Evolutionary conservation across 2,888 invertebrate species (phyloP).

Genomic region (Mechanitis messenoides): DNA sequence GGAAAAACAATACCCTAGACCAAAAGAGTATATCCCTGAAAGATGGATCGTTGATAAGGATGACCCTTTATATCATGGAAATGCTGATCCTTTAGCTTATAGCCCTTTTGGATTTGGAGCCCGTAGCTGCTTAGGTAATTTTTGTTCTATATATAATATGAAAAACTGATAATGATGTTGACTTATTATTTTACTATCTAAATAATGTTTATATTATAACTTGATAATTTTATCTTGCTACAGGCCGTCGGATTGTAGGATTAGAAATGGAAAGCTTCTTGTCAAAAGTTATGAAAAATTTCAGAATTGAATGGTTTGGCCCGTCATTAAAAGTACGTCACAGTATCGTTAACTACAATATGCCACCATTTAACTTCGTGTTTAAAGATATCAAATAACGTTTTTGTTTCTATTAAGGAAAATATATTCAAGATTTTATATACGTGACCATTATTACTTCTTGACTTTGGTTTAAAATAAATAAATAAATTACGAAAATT

Average conservation of each 20-base stretch:
- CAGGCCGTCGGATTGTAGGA: slow-evolving; percentile 78
- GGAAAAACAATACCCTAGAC: slow-evolving; percentile 79
- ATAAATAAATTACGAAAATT: too few species aligned
- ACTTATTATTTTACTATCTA: too few species aligned
- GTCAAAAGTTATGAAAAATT: slow-evolving; percentile 42
- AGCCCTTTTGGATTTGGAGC: slow-evolving; percentile 82
- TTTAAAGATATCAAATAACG: slow-evolving; percentile 46
- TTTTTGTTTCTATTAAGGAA: too few species aligned
- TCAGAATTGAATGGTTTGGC: slow-evolving; percentile 45
- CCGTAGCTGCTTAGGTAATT: slow-evolving; percentile 79
- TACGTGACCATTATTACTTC: too few species aligned
- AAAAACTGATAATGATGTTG: too few species aligned
- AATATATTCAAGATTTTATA: too few species aligned
- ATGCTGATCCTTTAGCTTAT: slow-evolving; percentile 77
- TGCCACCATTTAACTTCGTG: slow-evolving; percentile 50
- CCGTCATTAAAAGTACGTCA: slow-evolving; percentile 40
- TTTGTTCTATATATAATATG: neutral
- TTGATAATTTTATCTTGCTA: slow-evolving; percentile 12
- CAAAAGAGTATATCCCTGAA: slow-evolving; percentile 82
- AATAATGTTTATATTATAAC: too few species aligned
- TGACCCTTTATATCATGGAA: slow-evolving; percentile 56
- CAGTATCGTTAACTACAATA: slow-evolving; percentile 45
- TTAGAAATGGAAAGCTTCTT: slow-evolving; percentile 69
- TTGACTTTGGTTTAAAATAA: too few species aligned
- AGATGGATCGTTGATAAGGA: slow-evolving; percentile 77